Evolutionary conservation across 2,113 vertebrate genomes (phyloP), one percentile per base, ranked within the genome.

Genomic region (Phalacrocorax pelagicus): DNA sequence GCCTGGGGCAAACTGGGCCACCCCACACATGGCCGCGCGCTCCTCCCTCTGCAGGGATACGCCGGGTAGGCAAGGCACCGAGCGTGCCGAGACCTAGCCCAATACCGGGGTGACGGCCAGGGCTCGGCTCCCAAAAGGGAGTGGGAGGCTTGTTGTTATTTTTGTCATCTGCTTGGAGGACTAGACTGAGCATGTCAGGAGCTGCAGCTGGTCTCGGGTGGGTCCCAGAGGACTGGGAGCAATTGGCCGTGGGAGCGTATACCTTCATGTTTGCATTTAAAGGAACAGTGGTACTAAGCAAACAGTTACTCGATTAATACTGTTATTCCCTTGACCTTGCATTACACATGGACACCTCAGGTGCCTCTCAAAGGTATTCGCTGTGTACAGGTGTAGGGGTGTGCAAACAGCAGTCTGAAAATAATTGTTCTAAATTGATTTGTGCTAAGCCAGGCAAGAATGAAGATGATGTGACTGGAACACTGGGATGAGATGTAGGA

Each of bases 11-110:
- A 81, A 73, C 38, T 32, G 82, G 73, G 71, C 61, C 1, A 7
- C 57, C 18, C 57, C n/a, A 34, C 19, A 0, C 40, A 0, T 6
- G 59, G 22, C 51, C 9, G 0, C 55, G 9, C 6, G 0, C 47
- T 58, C 81, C 73, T 87, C 79, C 65, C 49, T 44, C 40, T 1
- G 10, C 27, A 2, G 26, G 63, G 85, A 21, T 23, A 12, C 5
- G 0, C 9, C 4, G 55, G 57, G 12, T 9, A 3, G 2, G 46
- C 83, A 6, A 42, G 27, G 38, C 18, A 2, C 15, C 1, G 10
- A 63, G 36, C 17, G 3, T 9, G 46, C 58, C 0, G 9, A 59
- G 55, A n/a, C 57, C 47, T 15, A 24, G 63, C 54, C 5, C 44
- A 12, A 0, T 5, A 0, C 24, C 0, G 47, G 49, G 57, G 54